A percentile compares a stretch with the other conserved stretches of the same genome.
Conservation (phyloP, 2,888 invertebrate genomes). For the Hirtodrosophila trivittata region DNA sequence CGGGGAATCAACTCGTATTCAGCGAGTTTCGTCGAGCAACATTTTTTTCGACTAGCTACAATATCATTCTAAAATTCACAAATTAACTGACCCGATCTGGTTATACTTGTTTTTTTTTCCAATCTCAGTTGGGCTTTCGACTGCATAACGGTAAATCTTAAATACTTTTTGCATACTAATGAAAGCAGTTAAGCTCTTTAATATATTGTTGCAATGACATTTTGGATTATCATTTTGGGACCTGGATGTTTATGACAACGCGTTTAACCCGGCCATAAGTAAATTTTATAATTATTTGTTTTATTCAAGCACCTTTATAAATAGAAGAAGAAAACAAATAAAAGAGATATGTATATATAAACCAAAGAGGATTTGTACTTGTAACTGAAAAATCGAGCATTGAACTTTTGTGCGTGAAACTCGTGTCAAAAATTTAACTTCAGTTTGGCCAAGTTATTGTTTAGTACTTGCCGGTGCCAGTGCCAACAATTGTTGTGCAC, state of each 20-base stretch:
- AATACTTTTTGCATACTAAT: conserved; percentile 50
- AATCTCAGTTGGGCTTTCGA: conserved; percentile 20
- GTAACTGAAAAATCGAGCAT: no score
- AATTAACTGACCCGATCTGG: conserved; percentile 59
- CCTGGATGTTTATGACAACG: conserved; percentile 24
- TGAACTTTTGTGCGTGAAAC: conserved; percentile 44
- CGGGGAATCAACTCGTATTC: conserved; percentile 34
- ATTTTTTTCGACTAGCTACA: conserved; percentile 44
- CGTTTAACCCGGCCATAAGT: conserved; percentile 15
- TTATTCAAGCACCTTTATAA: conserved; percentile 22
- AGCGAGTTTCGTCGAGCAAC: conserved; percentile 22
- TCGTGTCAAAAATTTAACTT: conserved; percentile 45
- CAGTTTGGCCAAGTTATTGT: neutral
- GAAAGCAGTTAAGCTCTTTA: conserved; percentile 50
- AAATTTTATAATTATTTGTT: conserved; percentile 27
- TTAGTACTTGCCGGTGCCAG: conserved; percentile 20
- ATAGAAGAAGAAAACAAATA: conserved; percentile 12
- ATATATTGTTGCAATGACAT: conserved; percentile 51
- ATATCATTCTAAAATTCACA: conserved; percentile 29
- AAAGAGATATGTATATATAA: no score
- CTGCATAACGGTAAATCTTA: conserved; percentile 68
- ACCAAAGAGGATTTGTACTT: no score
- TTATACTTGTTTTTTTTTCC: conserved; percentile 57
- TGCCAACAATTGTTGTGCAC: conserved; percentile 28
- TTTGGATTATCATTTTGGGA: conserved; percentile 28